These are phyloP conservation scores for Pyrrhosoma nymphula DNA, from an alignment of 2,888 invertebrate genomes.

Conservation along the genomic window DNA sequence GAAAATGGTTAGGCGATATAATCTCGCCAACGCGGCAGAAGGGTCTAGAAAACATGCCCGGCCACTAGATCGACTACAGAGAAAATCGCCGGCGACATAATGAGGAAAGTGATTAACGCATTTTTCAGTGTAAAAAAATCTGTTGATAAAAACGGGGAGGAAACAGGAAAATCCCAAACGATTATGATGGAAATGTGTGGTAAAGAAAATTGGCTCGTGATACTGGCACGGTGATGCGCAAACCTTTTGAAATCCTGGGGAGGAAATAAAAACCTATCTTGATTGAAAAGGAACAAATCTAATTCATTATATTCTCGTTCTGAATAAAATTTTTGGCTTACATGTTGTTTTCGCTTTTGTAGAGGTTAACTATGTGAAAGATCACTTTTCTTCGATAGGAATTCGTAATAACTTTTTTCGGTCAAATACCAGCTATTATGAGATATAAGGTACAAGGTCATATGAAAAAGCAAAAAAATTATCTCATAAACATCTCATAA, in stretches of 20 bases:
- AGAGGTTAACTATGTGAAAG: too few relatives aligned
- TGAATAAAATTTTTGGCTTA: too few relatives aligned
- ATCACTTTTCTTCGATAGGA: too few relatives aligned
- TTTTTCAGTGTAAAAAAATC: background rate
- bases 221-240: background rate
- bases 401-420: too few relatives aligned
- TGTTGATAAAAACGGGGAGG: background rate
- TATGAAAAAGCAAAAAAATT: too few relatives aligned
- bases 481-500: too few relatives aligned
- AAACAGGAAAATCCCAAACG: background rate
- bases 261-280: too few relatives aligned
- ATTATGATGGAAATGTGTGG: background rate
- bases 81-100: conserved; percentile 19
- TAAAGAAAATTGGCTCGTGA: background rate
- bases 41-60: background rate
- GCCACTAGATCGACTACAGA: background rate
- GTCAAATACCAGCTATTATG: too few relatives aligned
- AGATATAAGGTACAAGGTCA: too few relatives aligned
- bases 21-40: background rate
- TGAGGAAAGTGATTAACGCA: background rate
- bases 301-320: too few relatives aligned
- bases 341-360: too few relatives aligned
- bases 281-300: too few relatives aligned
- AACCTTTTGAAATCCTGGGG: background rate
- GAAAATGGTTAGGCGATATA: background rate